Base-by-base conservation (phyloP, 2,113 vertebrate species). In the Corythornis madagascariensis region DNA sequence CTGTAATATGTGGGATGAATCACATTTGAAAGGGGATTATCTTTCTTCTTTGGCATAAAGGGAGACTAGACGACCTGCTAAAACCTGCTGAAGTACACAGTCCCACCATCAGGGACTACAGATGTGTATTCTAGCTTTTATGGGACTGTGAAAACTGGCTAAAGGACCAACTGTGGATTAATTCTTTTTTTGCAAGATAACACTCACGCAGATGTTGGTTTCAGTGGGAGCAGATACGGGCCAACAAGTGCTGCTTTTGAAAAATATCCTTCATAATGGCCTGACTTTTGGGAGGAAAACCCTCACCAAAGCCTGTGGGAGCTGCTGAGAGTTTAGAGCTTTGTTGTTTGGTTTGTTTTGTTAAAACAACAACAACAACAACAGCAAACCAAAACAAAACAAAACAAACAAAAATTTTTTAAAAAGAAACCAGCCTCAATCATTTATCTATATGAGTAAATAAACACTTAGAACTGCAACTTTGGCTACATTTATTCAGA, bases 1-100 rank as follows among this genome's bases (percentile, higher is more conserved):
- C 81, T 85, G 47, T 87, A 92, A 89, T 76, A 87, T 50, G 71
- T 70, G 78, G 81, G 67, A 85, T 93, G 89, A 91, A 94, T 89
- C 85, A 95, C 35, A 47, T 71, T 38, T 79, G 59, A 93, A 92
- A 87, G 38, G 7, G 19, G 33, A 72, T 93, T 92, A 64, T 89
- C 70, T 75, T 94, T 84, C 70, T 79, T 55, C 73, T 85, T 79
- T 88, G 63, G 26, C 9, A 5, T 38, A 70, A 79, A 76, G 67
- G 16, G 14, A 45, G 80, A 45, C 42, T 50, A 43, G 67, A 73
- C 63, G 74, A 87, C 89, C 85, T 85, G 28, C 59, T n/a, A 45
- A 93, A 96, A 87, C 59, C n/a, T 79, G 87, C 53, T 84, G 87
- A 91, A 87, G 73, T 65, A 25, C 22, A 53, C 4, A 11, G 47